Evolutionary conservation across 2,113 vertebrate genomes (phyloP).

Genomic region (Danionella cerebrum): DNA sequence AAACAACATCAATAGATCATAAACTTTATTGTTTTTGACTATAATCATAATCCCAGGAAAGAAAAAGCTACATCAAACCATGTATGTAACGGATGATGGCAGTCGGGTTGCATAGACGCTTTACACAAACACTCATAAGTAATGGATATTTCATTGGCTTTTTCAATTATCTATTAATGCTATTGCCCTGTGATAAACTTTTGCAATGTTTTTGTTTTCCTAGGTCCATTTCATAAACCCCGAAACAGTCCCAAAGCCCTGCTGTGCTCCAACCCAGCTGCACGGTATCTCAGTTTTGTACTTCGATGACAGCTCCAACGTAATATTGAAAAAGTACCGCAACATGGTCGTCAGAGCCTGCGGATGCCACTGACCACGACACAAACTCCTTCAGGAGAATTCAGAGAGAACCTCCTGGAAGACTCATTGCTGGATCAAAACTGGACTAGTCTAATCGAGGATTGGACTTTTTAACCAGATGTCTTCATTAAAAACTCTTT

Average conservation of each 20-base stretch:
- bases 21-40: no score
- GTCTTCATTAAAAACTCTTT: not conserved
- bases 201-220: not conserved
- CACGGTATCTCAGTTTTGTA: slow-evolving; percentile 95
- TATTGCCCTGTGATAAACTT: not conserved
- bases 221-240: slow-evolving; percentile 98
- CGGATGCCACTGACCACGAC: slow-evolving; percentile 79
- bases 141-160: no score
- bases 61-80: no score
- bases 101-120: no score
- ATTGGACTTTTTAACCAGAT: not conserved
- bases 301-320: slow-evolving; percentile 95
- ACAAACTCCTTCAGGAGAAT: not conserved
- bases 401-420: not conserved
- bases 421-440: slow-evolving; percentile 23
- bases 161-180: no score
- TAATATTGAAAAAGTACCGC: slow-evolving; percentile 95
- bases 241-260: slow-evolving; percentile 88
- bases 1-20: no score
- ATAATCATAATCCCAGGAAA: no score
- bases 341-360: slow-evolving; percentile 97
- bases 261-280: slow-evolving; percentile 93
- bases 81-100: no score
- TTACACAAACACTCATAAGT: no score
- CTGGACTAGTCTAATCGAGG: not conserved